These are phyloP conservation scores for Leucophenga varia DNA, from an alignment of 1,140 invertebrate species.

Conservation along the genomic window DNA sequence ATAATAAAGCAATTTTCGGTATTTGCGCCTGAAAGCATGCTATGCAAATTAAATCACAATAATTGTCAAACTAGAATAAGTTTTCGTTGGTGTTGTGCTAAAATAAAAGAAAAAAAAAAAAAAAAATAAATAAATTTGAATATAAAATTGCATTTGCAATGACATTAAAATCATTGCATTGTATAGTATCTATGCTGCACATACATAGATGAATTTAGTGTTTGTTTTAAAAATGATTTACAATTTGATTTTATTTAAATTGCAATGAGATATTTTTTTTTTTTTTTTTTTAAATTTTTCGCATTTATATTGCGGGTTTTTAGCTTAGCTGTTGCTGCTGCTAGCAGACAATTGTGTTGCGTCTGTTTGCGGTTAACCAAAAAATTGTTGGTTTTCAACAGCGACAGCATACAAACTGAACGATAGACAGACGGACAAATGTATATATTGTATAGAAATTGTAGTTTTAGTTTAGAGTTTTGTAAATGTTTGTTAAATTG, in stretches of 20 bases:
- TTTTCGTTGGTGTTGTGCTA: no score
- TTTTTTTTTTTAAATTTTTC: not conserved
- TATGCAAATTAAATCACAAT: constrained; percentile 24
- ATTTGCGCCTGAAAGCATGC: constrained; percentile 10
- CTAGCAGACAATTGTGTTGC: constrained; percentile 9
- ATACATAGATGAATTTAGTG: no score
- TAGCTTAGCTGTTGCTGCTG: no score
- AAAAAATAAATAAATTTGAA: not conserved
- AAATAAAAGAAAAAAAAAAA: no score
- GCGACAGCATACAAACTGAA: constrained; percentile 10
- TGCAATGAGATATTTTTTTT: constrained; percentile 7
- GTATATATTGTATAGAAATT: constrained; percentile 15
- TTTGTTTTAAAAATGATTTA: constrained; percentile 6
- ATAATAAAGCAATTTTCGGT: constrained; percentile 24
- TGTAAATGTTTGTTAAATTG: constrained; percentile 16
- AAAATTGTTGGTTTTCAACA: constrained; percentile 33
- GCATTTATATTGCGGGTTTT: not conserved
- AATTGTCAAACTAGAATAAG: constrained; percentile 9
- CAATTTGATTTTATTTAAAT: constrained; percentile 12
- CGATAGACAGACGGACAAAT: not conserved
- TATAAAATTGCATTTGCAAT: constrained; percentile 7
- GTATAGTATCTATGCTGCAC: no score
- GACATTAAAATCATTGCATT: not conserved
- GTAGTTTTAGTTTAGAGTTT: no score
- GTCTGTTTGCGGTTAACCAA: constrained; percentile 33